Conservation (phyloP, 1,140 invertebrate genomes). For the Pseudomyrmex dendroicus region DNA sequence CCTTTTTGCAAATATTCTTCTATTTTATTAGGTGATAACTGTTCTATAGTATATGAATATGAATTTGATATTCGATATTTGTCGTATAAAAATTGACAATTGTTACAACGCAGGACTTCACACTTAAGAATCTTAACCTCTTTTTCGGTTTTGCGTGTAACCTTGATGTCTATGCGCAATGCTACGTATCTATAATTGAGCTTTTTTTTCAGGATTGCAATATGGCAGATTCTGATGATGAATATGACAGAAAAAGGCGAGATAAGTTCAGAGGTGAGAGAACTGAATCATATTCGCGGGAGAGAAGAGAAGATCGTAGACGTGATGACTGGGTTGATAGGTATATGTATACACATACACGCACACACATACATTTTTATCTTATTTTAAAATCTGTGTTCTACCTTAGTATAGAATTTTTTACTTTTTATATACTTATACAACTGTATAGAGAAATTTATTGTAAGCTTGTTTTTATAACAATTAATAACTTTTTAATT, state of each 20-base stretch:
- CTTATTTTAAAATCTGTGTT: neutral
- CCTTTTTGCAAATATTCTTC: no score
- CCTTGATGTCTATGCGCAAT: no score
- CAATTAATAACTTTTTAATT: no score
- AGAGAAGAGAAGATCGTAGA: constrained; percentile 89
- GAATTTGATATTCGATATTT: no score
- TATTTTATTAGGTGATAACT: no score
- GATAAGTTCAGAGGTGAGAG: constrained; percentile 96
- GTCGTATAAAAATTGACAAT: no score
- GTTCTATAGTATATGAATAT: no score
- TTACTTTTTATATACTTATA: neutral
- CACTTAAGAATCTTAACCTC: no score
- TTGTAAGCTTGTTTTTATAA: neutral
- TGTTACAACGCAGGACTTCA: no score
- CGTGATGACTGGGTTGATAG: constrained; percentile 92
- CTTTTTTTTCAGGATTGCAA: neutral
- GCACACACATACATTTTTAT: no score
- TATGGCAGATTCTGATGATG: constrained; percentile 96
- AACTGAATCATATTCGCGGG: constrained; percentile 90
- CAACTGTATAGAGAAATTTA: neutral
- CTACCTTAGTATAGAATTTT: neutral
- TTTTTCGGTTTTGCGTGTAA: no score
- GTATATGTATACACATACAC: constrained; percentile 74
- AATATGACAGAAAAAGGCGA: constrained; percentile 94
- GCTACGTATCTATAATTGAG: no score